Base-by-base conservation (phyloP, 2,888 invertebrate species). In the Epistrophe eligans region DNA sequence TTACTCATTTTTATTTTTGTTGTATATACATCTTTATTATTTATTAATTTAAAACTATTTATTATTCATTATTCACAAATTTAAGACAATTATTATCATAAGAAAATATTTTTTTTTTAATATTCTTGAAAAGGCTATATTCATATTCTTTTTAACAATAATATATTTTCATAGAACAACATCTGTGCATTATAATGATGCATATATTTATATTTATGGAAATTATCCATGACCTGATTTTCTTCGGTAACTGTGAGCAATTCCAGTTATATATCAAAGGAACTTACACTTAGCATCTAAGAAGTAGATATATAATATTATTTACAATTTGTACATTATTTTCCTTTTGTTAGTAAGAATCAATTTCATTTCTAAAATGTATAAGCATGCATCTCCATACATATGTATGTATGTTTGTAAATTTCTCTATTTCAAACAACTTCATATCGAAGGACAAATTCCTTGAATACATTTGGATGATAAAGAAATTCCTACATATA, bases 151-250 rank as follows among this genome's bases (percentile, higher is more conserved):
- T 5, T 13, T 40, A 40, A 40, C 4, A 40, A 1, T 13, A 13
- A 13, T 40, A 13, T 40, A 9, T 9, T 40, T 40, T 40, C 40
- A 13, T 0, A 40, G 40, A 43, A 15, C 2, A 15, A n/a, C 15
- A 57, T 24, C 24, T 6, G 32, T 32, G 32, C 32, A 32, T 32
- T 24, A 32, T 32, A 7, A 32, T 32, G 5, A 32, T 32, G 32
- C 32, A 32, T 32, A 32, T 6, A 32, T 32, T 6, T 32, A 32
- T 32, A 32, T 32, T 32, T 52, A 28, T 55, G 13, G 3, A n/a
- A 32, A 55, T 32, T 57, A 32, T 57, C n/a, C n/a, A 57, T 57
- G 55, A 57, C 55, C 55, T 57, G 55, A 32, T n/a, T 57, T 9
- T 4, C 15, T 4, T 57, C 0, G 5, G 7, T 35, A 1, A 32